These are phyloP conservation scores for Coregonus suidteri DNA, from an alignment of 2,797 vertebrate genomes.

Conservation along the genomic window DNA sequence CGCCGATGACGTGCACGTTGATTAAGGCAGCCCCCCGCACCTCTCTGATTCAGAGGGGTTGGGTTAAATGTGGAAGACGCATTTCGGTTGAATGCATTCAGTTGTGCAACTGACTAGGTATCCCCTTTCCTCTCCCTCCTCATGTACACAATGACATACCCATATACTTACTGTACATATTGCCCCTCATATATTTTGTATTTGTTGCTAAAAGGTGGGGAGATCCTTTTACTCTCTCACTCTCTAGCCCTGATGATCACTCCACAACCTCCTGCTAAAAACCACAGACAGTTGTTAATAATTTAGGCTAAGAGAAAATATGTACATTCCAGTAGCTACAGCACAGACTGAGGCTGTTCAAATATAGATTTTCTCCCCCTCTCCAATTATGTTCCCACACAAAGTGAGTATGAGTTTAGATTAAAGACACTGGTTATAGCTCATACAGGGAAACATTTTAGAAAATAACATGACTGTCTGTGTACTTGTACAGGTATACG, in stretches of 20 bases:
- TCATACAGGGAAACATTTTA: slow-evolving; percentile 30
- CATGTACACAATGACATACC: slow-evolving; percentile 8
- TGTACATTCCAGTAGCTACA: slow-evolving; percentile 46
- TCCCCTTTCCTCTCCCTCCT: background rate
- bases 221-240: slow-evolving; percentile 14
- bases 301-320: slow-evolving; percentile 80
- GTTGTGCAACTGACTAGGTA: too few species aligned
- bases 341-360: slow-evolving; percentile 83
- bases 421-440: slow-evolving; percentile 18
- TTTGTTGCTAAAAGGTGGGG: slow-evolving; percentile 24
- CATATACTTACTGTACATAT: slow-evolving; percentile 23
- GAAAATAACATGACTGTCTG: slow-evolving; percentile 1
- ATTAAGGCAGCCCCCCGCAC: too few species aligned
- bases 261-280: slow-evolving; percentile 43
- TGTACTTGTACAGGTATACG: background rate
- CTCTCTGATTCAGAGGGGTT: too few species aligned
- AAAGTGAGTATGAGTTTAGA: slow-evolving; percentile 41
- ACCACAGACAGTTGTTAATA: slow-evolving; percentile 59
- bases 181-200: slow-evolving; percentile 45
- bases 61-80: too few species aligned
- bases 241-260: slow-evolving; percentile 25
- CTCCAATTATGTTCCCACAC: slow-evolving; percentile 54
- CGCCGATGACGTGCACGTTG: too few species aligned
- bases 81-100: too few species aligned
- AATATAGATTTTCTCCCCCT: slow-evolving; percentile 67